phyloP scores from a whole-genome alignment of 2,113 vertebrate species.

The Asarcornis scutulata region DNA sequence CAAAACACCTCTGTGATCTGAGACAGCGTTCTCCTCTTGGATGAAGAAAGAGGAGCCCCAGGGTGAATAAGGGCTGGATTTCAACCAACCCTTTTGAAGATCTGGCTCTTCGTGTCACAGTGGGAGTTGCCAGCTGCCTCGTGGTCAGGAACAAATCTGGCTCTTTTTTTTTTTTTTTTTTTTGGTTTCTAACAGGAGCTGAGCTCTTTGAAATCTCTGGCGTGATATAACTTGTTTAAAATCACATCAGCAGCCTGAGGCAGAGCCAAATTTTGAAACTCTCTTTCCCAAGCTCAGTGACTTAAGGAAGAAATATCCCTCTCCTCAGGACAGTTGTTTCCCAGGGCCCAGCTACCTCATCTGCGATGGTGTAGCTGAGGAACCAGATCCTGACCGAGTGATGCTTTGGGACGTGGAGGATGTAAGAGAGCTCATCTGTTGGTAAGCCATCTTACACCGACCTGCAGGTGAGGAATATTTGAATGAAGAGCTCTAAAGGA shows the following conservation, averaged over 20 bases:
- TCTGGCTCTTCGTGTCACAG: constrained; percentile 23
- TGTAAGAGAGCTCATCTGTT: background rate
- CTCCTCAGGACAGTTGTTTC: background rate
- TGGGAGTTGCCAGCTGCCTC: constrained; percentile 27
- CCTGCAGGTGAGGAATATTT: background rate
- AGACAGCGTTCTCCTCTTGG: background rate
- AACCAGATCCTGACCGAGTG: fast-evolving
- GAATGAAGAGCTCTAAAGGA: too few relatives aligned
- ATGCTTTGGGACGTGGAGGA: background rate
- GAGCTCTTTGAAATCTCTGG: constrained; percentile 52
- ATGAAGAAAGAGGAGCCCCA: constrained; percentile 7
- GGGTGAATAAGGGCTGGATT: constrained; percentile 10
- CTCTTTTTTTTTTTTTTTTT: background rate
- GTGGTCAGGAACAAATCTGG: constrained; percentile 32
- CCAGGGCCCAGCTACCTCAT: background rate
- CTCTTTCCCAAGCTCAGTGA: background rate
- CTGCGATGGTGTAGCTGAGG: background rate
- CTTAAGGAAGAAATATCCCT: background rate
- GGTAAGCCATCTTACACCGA: background rate
- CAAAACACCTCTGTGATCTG: background rate
- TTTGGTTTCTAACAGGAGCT: background rate
- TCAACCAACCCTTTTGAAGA: constrained; percentile 36
- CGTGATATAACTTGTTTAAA: constrained; percentile 28
- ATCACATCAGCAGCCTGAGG: background rate
- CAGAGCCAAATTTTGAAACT: background rate